Evolutionary conservation across 2,113 vertebrate species (phyloP), one percentile per base, ranked within the genome.

Genomic region (Phycodurus eques): DNA sequence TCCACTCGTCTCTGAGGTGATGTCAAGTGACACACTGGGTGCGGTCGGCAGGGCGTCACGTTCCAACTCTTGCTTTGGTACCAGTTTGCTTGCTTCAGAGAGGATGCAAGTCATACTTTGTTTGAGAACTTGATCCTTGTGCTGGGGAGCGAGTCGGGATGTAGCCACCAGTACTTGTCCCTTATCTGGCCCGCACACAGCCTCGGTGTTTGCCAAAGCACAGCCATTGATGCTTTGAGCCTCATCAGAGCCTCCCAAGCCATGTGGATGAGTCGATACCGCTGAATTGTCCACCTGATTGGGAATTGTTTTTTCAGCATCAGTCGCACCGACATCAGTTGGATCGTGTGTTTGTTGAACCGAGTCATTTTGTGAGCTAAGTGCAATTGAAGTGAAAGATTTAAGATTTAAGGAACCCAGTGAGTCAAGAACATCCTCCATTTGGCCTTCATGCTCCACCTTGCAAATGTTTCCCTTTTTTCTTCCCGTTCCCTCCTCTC

Each of bases 51-150:
- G 2, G 53, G 1, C 17, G 17, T 19, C 49, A 51, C 49, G 17
- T 80, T 76, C 51, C 68, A 78, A 46, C 71, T 73, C 46, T 79
- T 31, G 56, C 31, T 73, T 62, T 62, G 31, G 72, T 1, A n/a
- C 33, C 68, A 1, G 43, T 4, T 43, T 60, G 44, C 12, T 67
- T 59, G 47, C 4, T 1, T 73, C 67, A 0, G 60, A 63, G 14
- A 60, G 8, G 0, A 42, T 72, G 22, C 33, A 22, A 44, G 12
- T 67, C 63, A 80, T 35, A 78, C 74, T 85, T 71, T 77, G 80
- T 83, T 86, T 81, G 22, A 91, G 78, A 56, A 75, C 68, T 59
- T 79, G 61, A 46, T 91, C 90, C 69, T 92, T 84, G 64, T 9
- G 53, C 49, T 31, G 80, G 51, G 88, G 70, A 59, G 70, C 51